Percentiles rank a stretch among this genome's conserved stretches.
Evolutionary conservation across 2,113 vertebrate genomes (phyloP).

Genomic region (Gymnorhina tibicen): DNA sequence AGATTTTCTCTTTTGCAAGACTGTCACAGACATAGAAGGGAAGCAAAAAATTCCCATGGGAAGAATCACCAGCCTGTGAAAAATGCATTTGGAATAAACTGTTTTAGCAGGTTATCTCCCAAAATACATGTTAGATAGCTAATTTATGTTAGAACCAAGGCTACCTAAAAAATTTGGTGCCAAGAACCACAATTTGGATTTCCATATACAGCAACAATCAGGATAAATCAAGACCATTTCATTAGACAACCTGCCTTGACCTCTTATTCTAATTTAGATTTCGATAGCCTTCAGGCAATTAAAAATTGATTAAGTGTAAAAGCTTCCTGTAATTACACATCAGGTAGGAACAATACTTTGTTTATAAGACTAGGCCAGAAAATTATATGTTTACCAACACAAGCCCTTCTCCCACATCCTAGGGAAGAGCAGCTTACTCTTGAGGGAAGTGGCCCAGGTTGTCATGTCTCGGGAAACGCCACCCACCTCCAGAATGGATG

Average conservation of each 20-base stretch:
- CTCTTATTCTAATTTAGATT: background rate
- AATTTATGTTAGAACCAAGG: background rate
- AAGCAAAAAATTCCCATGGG: background rate
- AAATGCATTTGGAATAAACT: background rate
- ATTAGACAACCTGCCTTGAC: background rate
- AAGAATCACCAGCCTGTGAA: background rate
- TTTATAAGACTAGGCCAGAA: background rate
- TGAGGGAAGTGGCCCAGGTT: background rate
- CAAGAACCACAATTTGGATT: background rate
- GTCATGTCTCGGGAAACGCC: fast-evolving
- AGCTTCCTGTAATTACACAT: background rate
- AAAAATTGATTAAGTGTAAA: slow-evolving; percentile 2
- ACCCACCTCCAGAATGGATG: fast-evolving
- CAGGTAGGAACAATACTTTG: background rate
- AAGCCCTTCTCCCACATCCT: background rate
- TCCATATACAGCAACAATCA: background rate
- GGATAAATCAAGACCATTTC: background rate
- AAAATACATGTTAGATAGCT: background rate
- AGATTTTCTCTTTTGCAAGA: background rate
- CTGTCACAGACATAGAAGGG: background rate
- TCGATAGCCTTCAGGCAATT: background rate
- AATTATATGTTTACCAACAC: background rate
- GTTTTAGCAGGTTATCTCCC: background rate
- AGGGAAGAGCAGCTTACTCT: background rate
- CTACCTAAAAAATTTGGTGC: background rate